Base-by-base conservation (phyloP, 2,113 vertebrate species). In the Pteronura brasiliensis region DNA sequence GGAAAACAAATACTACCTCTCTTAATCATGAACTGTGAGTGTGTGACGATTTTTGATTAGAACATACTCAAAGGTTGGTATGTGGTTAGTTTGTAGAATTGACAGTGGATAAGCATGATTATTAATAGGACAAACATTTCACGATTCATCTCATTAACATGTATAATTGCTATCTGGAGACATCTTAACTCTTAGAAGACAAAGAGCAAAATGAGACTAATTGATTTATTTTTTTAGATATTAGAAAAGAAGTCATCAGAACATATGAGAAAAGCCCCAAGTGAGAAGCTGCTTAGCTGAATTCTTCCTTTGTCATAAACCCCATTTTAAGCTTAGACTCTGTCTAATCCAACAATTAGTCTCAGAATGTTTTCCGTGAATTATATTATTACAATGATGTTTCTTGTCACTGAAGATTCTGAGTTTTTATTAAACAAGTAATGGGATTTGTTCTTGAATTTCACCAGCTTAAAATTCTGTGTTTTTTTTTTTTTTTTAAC, bases 61-160 rank as follows among this genome's bases (percentile, higher is more conserved):
- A 80, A 34, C 21, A 47, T 59, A 84, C 31, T 84, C 47, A 55
- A 85, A 65, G 0, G 0, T 83, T 93, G 11, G 4, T 65, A 39
- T 67, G 18, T 91, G 42, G 74, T 87, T 77, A 71, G 71, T 84
- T 88, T 87, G 39, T 67, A 86, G 83, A 93, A 86, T 20, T 71
- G 65, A 72, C 21, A 65, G 44, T 93, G 49, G 31, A 39, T n/a
- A 1, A 0, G 0, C 12, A 55, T 57, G 31, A 93, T 93, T 88
- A 87, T 81, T 96, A 91, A 59, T 79, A 82, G 63, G 44, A 95
- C 23, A 93, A 85, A 69, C 18, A 59, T 86, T 92, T 93, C 44
- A 49, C 47, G 49, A 86, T 72, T 93, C 11, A 74, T 86, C 52
- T 96, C 31, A 1, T 96, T 92, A 91, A 34, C 13, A 15, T 77